phyloP scores from a whole-genome alignment of 2,797 vertebrate genomes.

The Oophaga sylvatica region DNA sequence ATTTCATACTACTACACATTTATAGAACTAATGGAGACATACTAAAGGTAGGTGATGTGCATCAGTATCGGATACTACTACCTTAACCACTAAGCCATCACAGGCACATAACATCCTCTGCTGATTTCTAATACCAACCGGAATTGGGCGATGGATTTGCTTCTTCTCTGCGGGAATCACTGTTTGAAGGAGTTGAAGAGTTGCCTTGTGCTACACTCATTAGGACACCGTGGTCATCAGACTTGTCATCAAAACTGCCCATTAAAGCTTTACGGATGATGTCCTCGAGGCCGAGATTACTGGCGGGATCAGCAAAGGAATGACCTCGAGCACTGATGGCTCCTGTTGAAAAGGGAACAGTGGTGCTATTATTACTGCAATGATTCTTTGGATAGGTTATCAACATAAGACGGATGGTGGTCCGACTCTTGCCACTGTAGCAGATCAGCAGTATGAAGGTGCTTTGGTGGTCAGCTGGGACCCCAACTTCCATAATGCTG shows the following conservation, averaged over 20 bases:
- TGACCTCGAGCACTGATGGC: constrained; percentile 89
- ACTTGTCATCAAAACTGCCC: constrained; percentile 94
- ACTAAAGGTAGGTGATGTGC: not conserved
- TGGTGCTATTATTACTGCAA: not conserved
- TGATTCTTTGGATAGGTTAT: not conserved
- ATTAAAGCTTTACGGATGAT: constrained; percentile 98
- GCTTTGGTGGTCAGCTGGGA: too few species aligned
- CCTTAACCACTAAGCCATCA: not conserved
- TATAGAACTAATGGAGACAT: not conserved
- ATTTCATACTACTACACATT: not conserved
- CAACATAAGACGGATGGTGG: too few species aligned
- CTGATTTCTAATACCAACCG: constrained; percentile 73
- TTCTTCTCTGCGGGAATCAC: constrained; percentile 85
- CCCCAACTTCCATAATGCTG: too few species aligned
- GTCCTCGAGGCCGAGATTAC: constrained; percentile 96
- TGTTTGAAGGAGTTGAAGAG: constrained; percentile 67
- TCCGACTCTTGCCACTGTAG: not conserved
- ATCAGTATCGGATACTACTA: not conserved
- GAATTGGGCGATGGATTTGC: constrained; percentile 90
- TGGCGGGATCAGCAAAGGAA: constrained; percentile 94
- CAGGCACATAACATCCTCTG: not conserved
- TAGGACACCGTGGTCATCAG: constrained; percentile 86
- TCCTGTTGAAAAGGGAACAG: constrained; percentile 74
- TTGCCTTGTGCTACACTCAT: constrained; percentile 73
- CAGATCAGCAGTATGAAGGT: too few species aligned